Base-by-base conservation (phyloP, 64 coral and sea anemone genomes). In the Pocillopora damicornis region DNA sequence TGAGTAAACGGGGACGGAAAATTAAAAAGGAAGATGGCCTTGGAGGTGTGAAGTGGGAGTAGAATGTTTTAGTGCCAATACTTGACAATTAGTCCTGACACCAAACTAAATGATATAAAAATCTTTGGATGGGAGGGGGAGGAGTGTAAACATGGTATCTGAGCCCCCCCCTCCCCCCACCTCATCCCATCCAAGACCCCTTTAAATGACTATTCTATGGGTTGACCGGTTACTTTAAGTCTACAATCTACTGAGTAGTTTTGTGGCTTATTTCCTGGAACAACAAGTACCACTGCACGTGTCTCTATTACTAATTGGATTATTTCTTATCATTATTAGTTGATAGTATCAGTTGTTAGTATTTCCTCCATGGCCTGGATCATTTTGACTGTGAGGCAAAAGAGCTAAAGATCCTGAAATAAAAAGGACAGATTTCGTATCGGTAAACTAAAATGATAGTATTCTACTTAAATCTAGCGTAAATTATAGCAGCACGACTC, bases 351-450 rank as follows among this genome's bases (percentile, higher is more conserved):
- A 71, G 67, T 9, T 23, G 67, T 71, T 7, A 2, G 25, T 23
- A 82, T 36, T 82, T 82, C 37, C 5, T n/a, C 37, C 60, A 3
- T 60, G 61, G 17, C 1, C 60, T 65, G 36, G 11, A 2, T 25
- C 79, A 37, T 82, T 37, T 65, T 82, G 79, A 14, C 17, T 17
- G 9, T 11, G 15, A 34, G 79, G 79, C 79, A 82, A 18, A 5
- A 82, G 25, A 82, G 35, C 60, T 61, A 82, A 15, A 63, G 79
- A 14, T 8, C 79, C 79, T 82, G 61, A 37, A 18, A 82, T 5
- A 65, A 82, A 35, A 1, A 15, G 15, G 37, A 77, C 37, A 37
- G 13, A 45, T 7, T 37, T 77, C 75, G 37, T 16, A 18, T 7
- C 75, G 20, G 75, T 37, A 35, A 76, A 37, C 42, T 76, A 36